Evolutionary conservation across 2,113 vertebrate genomes (phyloP).

Genomic region (Gobius niger): DNA sequence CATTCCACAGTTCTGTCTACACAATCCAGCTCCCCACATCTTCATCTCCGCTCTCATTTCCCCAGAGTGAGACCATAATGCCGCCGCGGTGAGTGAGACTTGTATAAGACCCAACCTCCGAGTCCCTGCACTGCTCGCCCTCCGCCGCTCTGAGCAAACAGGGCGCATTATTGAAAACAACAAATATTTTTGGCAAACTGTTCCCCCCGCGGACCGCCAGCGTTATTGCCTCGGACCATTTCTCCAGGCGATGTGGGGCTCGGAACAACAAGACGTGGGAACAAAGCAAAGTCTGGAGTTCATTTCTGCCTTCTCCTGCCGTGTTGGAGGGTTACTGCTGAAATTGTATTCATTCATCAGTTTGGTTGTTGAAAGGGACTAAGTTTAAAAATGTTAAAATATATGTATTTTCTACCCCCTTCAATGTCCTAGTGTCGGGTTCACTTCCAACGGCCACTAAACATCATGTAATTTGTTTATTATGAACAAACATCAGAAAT

Average conservation of each 20-base stretch:
- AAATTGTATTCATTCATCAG: too few relatives aligned
- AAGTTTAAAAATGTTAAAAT: too few relatives aligned
- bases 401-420: too few relatives aligned
- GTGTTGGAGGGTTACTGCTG: too few relatives aligned
- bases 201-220: background rate
- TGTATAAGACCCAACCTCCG: constrained; percentile 5
- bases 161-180: constrained; percentile 8
- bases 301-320: too few relatives aligned
- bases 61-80: background rate
- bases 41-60: background rate
- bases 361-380: too few relatives aligned
- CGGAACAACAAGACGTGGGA: constrained; percentile 22
- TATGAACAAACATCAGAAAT: too few relatives aligned
- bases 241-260: constrained; percentile 16
- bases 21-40: background rate
- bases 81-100: background rate
- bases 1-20: background rate
- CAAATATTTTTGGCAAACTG: constrained; percentile 8
- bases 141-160: background rate
- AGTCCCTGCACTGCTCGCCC: background rate
- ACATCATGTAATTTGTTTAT: too few relatives aligned
- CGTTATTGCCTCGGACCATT: constrained; percentile 17
- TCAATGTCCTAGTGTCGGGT: too few relatives aligned
- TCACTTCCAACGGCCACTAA: too few relatives aligned
- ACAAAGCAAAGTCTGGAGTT: constrained; percentile 20